These are phyloP conservation scores for Dexiosoma caninum DNA, from an alignment of 2,888 invertebrate genomes.

Conservation along the genomic window DNA sequence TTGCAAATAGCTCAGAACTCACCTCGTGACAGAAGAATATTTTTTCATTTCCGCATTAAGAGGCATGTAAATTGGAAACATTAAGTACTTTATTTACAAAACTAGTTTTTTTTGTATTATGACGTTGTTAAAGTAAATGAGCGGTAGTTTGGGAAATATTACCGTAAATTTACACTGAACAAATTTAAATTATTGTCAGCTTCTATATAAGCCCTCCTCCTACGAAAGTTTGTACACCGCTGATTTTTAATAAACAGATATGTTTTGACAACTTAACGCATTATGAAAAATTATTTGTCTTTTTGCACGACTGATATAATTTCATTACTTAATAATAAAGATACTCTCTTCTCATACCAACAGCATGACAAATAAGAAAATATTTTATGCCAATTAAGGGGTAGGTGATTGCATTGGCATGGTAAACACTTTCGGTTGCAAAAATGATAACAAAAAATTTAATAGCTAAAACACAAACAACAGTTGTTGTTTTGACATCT, in stretches of 20 bases:
- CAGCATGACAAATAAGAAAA: slow-evolving; percentile 7
- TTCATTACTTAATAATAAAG: slow-evolving; percentile 77
- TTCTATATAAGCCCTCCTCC: not conserved
- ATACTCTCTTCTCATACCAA: slow-evolving; percentile 55
- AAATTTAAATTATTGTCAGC: too few species aligned
- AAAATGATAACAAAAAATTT: not conserved
- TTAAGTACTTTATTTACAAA: too few species aligned
- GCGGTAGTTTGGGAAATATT: too few species aligned
- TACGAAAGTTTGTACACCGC: not conserved
- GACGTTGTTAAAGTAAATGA: too few species aligned
- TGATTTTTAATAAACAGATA: slow-evolving; percentile 68
- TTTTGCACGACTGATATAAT: slow-evolving; percentile 74
- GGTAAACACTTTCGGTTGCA: slow-evolving; percentile 15
- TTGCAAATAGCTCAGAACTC: too few species aligned
- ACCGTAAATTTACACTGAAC: too few species aligned
- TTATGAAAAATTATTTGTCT: slow-evolving; percentile 73
- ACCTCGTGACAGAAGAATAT: too few species aligned
- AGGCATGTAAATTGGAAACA: too few species aligned
- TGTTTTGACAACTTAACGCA: slow-evolving; percentile 75
- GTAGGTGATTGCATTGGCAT: slow-evolving; percentile 12
- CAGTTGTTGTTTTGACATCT: slow-evolving; percentile 43
- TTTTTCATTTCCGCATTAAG: too few species aligned
- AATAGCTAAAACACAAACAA: not conserved
- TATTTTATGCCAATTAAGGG: slow-evolving; percentile 48
- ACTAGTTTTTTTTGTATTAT: too few species aligned